Conservation (phyloP, 53 echinoderm and acorn worm genomes). For the Antedon mediterranea region DNA sequence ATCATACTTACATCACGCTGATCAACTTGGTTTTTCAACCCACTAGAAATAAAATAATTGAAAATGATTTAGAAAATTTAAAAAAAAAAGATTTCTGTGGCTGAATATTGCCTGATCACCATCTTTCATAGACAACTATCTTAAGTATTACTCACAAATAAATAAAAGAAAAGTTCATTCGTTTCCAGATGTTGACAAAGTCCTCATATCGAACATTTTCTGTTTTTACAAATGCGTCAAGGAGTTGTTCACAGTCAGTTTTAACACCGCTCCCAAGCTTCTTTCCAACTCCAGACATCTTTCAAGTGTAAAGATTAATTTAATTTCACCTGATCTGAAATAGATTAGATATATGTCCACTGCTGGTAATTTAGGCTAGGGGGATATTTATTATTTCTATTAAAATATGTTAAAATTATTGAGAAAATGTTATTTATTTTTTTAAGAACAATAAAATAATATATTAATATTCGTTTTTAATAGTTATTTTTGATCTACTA, state of each 20-base stretch:
- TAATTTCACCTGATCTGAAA: too few relatives aligned
- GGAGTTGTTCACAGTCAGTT: constrained; percentile 33
- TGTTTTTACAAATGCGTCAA: constrained; percentile 38
- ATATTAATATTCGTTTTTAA: too few relatives aligned
- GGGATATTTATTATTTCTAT: too few relatives aligned
- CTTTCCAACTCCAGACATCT: neutral
- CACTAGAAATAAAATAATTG: constrained; percentile 17
- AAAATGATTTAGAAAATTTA: neutral
- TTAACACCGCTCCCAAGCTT: constrained; percentile 9
- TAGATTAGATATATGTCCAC: too few relatives aligned
- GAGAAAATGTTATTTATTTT: too few relatives aligned
- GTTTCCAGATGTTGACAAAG: constrained; percentile 52
- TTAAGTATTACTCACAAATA: constrained; percentile 59
- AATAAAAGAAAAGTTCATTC: constrained; percentile 53
- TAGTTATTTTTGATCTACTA: too few relatives aligned
- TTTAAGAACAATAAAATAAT: too few relatives aligned
- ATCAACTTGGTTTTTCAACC: constrained; percentile 18
- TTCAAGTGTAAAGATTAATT: neutral
- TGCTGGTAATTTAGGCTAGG: too few relatives aligned
- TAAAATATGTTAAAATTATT: too few relatives aligned
- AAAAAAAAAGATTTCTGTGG: too few relatives aligned
- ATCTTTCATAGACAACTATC: too few relatives aligned
- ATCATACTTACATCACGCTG: constrained; percentile 26
- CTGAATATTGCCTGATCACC: too few relatives aligned
- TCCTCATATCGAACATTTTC: constrained; percentile 74